These are phyloP conservation scores for Oreortyx pictus DNA, from an alignment of 2,797 vertebrate genomes.

Conservation along the genomic window DNA sequence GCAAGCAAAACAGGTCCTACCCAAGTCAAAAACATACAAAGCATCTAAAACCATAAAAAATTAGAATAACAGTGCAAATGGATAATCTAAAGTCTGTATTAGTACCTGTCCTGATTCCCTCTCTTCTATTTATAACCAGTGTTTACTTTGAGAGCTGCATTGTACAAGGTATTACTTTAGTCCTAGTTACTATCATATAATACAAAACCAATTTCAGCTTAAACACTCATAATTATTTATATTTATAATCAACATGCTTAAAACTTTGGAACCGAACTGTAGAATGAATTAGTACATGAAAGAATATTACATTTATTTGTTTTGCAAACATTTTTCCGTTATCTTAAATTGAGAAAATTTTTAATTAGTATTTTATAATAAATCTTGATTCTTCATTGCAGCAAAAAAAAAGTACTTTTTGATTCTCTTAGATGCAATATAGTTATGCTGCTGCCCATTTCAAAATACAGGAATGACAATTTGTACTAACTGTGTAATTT, in stretches of 20 bases:
- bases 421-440: background rate
- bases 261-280: background rate
- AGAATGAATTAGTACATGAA: conserved; percentile 17
- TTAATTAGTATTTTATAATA: conserved; percentile 17
- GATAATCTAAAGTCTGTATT: background rate
- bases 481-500: conserved; percentile 28
- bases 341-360: conserved; percentile 16
- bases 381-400: background rate
- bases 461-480: background rate
- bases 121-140: background rate
- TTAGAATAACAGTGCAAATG: background rate
- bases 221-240: background rate
- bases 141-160: background rate
- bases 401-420: background rate
- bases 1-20: background rate
- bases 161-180: background rate
- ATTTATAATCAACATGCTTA: background rate
- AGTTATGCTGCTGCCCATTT: conserved; percentile 1
- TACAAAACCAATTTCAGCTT: background rate
- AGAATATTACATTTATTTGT: background rate
- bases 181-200: background rate
- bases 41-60: background rate
- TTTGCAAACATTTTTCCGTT: background rate
- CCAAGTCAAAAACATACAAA: background rate
- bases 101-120: background rate